These are phyloP conservation scores for Gouania willdenowi DNA, from an alignment of 2,797 vertebrate genomes.

Conservation along the genomic window DNA sequence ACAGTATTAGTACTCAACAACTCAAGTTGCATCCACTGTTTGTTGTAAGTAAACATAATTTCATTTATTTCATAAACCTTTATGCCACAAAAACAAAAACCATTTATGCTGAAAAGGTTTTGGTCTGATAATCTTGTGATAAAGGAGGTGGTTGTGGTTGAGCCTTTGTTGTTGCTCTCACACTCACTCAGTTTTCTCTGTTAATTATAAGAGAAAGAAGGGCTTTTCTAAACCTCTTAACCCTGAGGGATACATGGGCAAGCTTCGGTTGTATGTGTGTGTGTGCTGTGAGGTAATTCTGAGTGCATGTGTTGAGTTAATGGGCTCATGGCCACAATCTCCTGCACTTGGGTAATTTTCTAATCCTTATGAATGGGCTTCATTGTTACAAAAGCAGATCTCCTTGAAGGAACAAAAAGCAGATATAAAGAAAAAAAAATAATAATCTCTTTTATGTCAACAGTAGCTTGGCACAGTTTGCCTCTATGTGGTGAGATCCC, in stretches of 20 bases:
- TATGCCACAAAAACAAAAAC: neutral
- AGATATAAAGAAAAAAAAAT: constrained; percentile 18
- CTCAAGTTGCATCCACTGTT: no score
- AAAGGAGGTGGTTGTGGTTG: no score
- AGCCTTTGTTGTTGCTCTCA: neutral
- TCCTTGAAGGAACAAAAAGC: constrained; percentile 35
- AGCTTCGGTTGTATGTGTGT: neutral
- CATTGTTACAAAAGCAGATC: constrained; percentile 50
- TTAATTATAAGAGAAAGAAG: constrained; percentile 16
- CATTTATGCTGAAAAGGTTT: constrained; percentile 6
- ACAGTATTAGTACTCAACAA: no score
- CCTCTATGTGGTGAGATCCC: no score
- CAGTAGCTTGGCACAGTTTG: no score
- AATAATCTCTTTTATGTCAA: constrained; percentile 18
- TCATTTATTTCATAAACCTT: neutral
- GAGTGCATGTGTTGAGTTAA: constrained; percentile 36
- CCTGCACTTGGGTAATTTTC: constrained; percentile 54
- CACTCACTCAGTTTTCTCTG: constrained; percentile 2
- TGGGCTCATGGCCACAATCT: constrained; percentile 23
- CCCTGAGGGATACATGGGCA: constrained; percentile 21
- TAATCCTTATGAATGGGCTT: constrained; percentile 49
- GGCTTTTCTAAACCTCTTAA: constrained; percentile 30
- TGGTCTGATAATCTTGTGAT: constrained; percentile 29
- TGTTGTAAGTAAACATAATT: no score
- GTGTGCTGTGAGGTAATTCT: constrained; percentile 4